Percentiles rank a stretch among this genome's conserved stretches.
These are phyloP conservation scores for Irena cyanogastra DNA, from an alignment of 2,113 vertebrate species.

Conservation along the genomic window DNA sequence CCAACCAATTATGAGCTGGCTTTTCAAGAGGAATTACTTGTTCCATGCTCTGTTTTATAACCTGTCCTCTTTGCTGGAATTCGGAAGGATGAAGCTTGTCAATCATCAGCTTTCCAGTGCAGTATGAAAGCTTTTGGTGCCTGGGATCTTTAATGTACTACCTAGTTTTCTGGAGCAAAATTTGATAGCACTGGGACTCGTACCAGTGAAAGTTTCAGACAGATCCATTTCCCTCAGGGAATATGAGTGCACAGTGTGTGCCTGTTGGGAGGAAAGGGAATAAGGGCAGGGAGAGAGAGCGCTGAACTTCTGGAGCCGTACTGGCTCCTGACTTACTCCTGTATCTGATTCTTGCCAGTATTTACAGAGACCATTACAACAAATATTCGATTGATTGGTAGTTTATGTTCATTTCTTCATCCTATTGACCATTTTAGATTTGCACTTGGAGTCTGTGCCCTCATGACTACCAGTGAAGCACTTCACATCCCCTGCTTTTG, in stretches of 20 bases:
- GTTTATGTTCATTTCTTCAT: neutral
- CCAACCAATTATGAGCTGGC: neutral
- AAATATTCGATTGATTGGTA: neutral
- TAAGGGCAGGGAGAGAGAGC: neutral
- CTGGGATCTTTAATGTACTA: neutral
- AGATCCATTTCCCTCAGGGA: neutral
- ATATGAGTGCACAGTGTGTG: neutral
- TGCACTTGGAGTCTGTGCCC: neutral
- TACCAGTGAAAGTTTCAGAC: neutral
- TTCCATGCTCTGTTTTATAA: accelerated
- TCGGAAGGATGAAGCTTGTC: neutral
- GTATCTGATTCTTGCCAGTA: neutral
- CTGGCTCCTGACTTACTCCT: neutral
- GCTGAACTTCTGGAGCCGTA: neutral
- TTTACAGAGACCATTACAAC: neutral
- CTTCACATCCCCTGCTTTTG: neutral
- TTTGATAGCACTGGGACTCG: neutral
- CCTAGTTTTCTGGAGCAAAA: neutral
- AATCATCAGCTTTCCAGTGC: neutral
- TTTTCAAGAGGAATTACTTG: neutral
- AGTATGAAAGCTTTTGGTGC: neutral
- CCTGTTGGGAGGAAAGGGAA: neutral
- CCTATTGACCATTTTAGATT: neutral
- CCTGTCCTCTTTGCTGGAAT: neutral
- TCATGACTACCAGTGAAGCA: neutral